Conservation (phyloP, 1,140 invertebrate genomes). For the Mercenaria mercenaria region DNA sequence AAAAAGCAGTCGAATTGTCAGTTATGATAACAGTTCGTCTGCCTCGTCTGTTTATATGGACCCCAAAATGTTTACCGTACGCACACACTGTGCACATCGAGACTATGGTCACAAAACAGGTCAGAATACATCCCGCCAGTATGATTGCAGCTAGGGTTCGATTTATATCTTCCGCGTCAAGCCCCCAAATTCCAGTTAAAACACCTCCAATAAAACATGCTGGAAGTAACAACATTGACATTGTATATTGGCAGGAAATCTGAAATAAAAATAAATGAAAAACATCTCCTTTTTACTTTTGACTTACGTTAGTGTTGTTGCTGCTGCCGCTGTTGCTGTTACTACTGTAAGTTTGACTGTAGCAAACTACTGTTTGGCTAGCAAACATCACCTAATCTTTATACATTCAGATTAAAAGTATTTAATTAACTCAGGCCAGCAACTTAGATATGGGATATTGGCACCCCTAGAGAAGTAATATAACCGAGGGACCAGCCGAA, state of each 20-base stretch:
- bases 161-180: background rate
- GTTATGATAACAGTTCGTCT: background rate
- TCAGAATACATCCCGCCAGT: background rate
- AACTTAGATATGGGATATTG: too few species aligned
- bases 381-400: too few species aligned
- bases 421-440: too few species aligned
- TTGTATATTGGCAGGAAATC: background rate
- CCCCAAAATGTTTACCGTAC: constrained; percentile 1
- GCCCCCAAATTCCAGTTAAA: background rate
- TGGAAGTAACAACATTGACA: background rate
- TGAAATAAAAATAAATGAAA: background rate
- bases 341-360: too few species aligned
- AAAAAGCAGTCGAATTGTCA: background rate
- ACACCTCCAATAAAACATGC: background rate
- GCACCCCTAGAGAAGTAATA: too few species aligned
- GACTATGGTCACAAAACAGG: background rate
- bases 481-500: too few species aligned
- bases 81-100: background rate
- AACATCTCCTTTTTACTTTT: too few species aligned
- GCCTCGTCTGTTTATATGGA: background rate
- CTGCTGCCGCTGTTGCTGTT: too few species aligned
- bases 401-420: too few species aligned
- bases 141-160: background rate
- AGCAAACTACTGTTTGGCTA: too few species aligned
- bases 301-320: too few species aligned